phyloP scores from a whole-genome alignment of 2,113 vertebrate species.

The Benitochromis conjunctus region DNA sequence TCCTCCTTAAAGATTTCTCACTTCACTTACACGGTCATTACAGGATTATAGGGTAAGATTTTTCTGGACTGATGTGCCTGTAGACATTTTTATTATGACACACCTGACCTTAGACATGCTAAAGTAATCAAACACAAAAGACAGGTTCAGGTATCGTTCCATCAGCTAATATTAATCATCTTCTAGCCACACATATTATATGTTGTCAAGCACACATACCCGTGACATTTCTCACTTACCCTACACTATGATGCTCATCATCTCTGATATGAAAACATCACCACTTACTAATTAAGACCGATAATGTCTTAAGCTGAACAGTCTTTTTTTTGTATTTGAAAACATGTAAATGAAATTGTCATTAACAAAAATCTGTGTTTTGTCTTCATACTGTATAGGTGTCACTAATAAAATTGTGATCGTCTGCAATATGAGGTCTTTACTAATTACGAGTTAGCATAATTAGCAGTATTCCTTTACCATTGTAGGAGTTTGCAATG shows the following conservation, averaged over 20 bases:
- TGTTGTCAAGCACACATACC: neutral
- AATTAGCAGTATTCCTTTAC: neutral
- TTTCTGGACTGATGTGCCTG: neutral
- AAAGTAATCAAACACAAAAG: neutral
- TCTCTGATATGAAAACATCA: neutral
- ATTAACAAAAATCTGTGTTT: conserved; percentile 36
- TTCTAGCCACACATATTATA: neutral
- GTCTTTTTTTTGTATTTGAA: neutral
- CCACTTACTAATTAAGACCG: neutral
- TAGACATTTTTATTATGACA: neutral
- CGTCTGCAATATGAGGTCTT: neutral
- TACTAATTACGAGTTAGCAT: neutral
- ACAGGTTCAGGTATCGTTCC: neutral
- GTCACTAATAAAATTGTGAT: neutral
- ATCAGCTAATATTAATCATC: neutral
- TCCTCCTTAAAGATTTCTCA: neutral
- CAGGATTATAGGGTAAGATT: neutral
- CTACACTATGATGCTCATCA: conserved; percentile 1
- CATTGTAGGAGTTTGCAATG: conserved; percentile 6
- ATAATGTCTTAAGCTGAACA: neutral
- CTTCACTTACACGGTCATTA: neutral
- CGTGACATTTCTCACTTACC: conserved; percentile 19
- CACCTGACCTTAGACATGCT: neutral
- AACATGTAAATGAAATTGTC: conserved; percentile 11
- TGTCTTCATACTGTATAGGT: conserved; percentile 33